phyloP scores from a whole-genome alignment of 2,888 invertebrate genomes.

The Lobophora halterata region DNA sequence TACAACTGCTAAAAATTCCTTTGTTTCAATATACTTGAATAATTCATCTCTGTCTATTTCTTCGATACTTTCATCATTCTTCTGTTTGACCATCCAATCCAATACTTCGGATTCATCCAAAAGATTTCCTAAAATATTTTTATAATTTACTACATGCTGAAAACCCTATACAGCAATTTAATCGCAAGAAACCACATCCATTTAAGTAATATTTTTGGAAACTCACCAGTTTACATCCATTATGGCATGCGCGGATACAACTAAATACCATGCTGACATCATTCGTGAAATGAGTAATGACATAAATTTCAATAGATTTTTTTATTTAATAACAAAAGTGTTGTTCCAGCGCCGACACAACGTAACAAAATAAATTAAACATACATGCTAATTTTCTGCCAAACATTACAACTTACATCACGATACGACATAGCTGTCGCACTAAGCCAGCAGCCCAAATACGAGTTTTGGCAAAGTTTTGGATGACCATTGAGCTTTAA shows the following conservation, averaged over 20 bases:
- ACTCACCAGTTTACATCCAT: slow-evolving; percentile 77
- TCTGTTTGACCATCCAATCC: slow-evolving; percentile 95
- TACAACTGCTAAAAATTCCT: slow-evolving; percentile 94
- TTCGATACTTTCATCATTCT: slow-evolving; percentile 94
- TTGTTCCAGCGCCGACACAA: slow-evolving; percentile 71
- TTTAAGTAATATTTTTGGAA: slow-evolving; percentile 62
- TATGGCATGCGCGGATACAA: slow-evolving; percentile 73
- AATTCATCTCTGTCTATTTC: slow-evolving; percentile 92
- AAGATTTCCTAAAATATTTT: slow-evolving; percentile 74
- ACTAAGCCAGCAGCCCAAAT: slow-evolving; percentile 65
- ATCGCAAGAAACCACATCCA: slow-evolving; percentile 78
- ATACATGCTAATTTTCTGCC: slow-evolving; percentile 74
- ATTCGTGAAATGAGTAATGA: slow-evolving; percentile 73
- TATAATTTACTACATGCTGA: slow-evolving; percentile 45
- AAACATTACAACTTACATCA: slow-evolving; percentile 73
- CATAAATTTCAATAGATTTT: slow-evolving; percentile 67
- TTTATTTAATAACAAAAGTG: slow-evolving; percentile 78
- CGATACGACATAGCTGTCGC: slow-evolving; percentile 60
- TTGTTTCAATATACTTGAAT: slow-evolving; percentile 91
- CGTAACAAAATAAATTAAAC: slow-evolving; percentile 73
- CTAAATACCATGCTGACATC: slow-evolving; percentile 79
- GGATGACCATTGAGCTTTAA: slow-evolving; percentile 39
- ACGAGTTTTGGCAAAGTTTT: slow-evolving; percentile 38
- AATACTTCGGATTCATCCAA: slow-evolving; percentile 90
- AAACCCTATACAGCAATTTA: slow-evolving; percentile 46